A percentile compares a stretch with the other conserved stretches of the same genome.
These are phyloP conservation scores for Calephelis perditalis DNA, from an alignment of 2,888 invertebrate species.

Conservation along the genomic window DNA sequence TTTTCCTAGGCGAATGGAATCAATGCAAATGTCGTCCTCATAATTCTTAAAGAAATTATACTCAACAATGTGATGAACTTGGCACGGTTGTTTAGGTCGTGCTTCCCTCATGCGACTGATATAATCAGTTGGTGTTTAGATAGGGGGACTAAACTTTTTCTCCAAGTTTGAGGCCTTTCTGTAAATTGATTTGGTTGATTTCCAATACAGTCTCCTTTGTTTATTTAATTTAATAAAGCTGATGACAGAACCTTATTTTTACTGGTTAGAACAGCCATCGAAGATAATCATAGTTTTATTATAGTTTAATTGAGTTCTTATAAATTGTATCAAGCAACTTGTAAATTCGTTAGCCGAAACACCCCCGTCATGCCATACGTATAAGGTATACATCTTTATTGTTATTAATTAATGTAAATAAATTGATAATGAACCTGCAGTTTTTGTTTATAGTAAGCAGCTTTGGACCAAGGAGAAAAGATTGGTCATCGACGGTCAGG, in stretches of 20 bases:
- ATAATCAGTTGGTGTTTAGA: slow-evolving; percentile 15
- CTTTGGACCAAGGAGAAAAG: background rate
- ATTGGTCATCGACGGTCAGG: background rate
- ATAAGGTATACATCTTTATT: slow-evolving; percentile 1
- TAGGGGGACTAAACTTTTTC: slow-evolving; percentile 12
- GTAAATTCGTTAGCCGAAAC: slow-evolving; percentile 27
- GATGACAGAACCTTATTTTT: slow-evolving; percentile 22
- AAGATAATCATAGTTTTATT: slow-evolving; percentile 21
- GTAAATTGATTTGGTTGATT: slow-evolving; percentile 6
- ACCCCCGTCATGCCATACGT: slow-evolving; percentile 1
- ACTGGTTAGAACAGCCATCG: slow-evolving; percentile 26
- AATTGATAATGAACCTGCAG: background rate
- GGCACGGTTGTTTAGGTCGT: slow-evolving; percentile 17
- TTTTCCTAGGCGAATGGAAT: slow-evolving; percentile 12
- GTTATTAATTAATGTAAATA: background rate
- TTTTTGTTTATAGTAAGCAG: background rate
- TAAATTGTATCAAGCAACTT: slow-evolving; percentile 20
- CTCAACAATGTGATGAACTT: slow-evolving; percentile 9
- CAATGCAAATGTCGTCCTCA: slow-evolving; percentile 3
- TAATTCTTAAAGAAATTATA: slow-evolving; percentile 5
- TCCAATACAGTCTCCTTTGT: slow-evolving; percentile 3
- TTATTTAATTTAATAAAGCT: slow-evolving; percentile 20
- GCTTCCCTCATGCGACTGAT: slow-evolving; percentile 12
- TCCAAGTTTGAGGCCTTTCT: slow-evolving; percentile 24
- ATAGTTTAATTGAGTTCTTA: slow-evolving; percentile 2